Evolutionary conservation across 2,797 vertebrate genomes (phyloP).

Genomic region (Falco columbarius): DNA sequence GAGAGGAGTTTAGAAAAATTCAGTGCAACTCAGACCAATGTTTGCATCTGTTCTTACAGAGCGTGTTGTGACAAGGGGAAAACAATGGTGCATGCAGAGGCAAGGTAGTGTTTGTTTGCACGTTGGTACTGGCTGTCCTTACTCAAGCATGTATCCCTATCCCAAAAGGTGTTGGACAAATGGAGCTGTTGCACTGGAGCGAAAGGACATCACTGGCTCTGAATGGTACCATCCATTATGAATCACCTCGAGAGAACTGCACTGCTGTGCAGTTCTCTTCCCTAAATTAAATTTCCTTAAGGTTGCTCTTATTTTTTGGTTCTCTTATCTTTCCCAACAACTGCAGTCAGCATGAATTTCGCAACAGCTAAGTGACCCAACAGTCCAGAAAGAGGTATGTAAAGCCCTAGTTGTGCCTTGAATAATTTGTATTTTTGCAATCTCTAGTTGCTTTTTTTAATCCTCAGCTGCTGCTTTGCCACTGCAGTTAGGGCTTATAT

Average conservation of each 20-base stretch:
- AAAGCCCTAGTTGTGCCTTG: not conserved
- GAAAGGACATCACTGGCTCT: not conserved
- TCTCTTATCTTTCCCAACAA: slow-evolving; percentile 40
- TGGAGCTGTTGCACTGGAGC: not conserved
- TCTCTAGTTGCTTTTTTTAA: not conserved
- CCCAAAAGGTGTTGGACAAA: not conserved
- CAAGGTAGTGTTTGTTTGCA: not conserved
- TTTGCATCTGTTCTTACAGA: not conserved
- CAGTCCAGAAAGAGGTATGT: not conserved
- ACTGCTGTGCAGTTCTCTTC: not conserved
- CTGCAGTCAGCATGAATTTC: slow-evolving; percentile 20
- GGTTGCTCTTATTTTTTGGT: not conserved
- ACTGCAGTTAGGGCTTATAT: not conserved
- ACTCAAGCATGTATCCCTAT: not conserved
- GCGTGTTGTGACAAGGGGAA: not conserved
- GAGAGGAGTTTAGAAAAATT: not conserved
- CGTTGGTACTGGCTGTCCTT: not conserved
- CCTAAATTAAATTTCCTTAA: slow-evolving; percentile 23
- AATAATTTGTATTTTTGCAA: slow-evolving; percentile 36
- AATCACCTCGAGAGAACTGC: not conserved
- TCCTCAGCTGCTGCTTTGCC: not conserved
- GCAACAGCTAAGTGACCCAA: slow-evolving; percentile 10
- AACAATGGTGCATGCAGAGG: not conserved
- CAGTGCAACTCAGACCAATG: not conserved
- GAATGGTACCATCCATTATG: not conserved